Conservation (phyloP, 2,888 invertebrate genomes). For the Oscheius sp. region DNA sequence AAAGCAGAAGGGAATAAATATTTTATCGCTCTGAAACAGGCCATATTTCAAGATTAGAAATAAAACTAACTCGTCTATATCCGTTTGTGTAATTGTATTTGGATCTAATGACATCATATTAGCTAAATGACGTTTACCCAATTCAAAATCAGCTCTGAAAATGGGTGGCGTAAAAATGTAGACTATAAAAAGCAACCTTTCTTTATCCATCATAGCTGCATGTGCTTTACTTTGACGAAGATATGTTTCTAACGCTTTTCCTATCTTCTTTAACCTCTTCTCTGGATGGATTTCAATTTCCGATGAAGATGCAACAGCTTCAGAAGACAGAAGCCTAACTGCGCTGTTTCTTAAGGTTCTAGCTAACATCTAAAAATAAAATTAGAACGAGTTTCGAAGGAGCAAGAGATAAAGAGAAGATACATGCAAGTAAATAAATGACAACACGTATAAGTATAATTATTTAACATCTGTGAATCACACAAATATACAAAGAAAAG, state of each 20-base stretch:
- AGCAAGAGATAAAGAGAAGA: neutral
- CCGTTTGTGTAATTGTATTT: constrained; percentile 86
- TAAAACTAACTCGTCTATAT: constrained; percentile 80
- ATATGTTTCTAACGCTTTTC: constrained; percentile 64
- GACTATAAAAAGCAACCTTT: no score
- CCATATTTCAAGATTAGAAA: constrained; percentile 1
- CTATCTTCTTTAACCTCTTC: constrained; percentile 53
- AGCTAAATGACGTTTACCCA: constrained; percentile 93
- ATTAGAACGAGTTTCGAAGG: neutral
- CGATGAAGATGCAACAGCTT: constrained; percentile 12
- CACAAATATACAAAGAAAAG: neutral
- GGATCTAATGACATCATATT: constrained; percentile 96
- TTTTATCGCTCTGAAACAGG: constrained; percentile 82
- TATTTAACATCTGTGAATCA: constrained; percentile 6
- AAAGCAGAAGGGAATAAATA: constrained; percentile 97
- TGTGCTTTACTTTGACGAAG: constrained; percentile 71
- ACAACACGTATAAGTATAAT: neutral
- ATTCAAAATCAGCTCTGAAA: constrained; percentile 81
- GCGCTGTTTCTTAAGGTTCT: neutral
- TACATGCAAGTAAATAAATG: neutral
- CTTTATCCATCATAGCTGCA: constrained; percentile 59
- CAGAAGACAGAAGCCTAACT: constrained; percentile 23
- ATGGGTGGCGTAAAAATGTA: no score
- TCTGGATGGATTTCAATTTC: constrained; percentile 11
- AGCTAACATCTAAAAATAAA: constrained; percentile 14